Evolutionary conservation across 1,140 invertebrate genomes (phyloP), one percentile per base, ranked within the genome.

Genomic region (Hestina assimilis): DNA sequence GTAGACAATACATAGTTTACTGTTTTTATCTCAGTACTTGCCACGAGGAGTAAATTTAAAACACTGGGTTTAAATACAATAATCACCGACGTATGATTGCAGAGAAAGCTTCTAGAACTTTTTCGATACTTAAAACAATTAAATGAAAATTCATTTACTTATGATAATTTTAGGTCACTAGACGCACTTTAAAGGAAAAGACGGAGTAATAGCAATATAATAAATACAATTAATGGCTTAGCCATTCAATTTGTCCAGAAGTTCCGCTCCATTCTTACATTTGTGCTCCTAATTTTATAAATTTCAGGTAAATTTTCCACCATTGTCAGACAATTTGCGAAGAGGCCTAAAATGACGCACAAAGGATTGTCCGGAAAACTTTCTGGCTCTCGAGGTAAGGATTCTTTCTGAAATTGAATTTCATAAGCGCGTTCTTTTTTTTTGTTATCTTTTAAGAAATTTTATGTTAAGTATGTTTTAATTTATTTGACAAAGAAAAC

Each of bases 231-330:
- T 23, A 45, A 45, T 26, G 14, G 42, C n/a, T 28, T 28, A 28
- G 28, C 26, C n/a, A 45, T 28, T 26, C 9, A 45, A 28, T 45
- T 29, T 24, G 24, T 29, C 24, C 15, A 14, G 23, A 29, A 28
- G 24, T 28, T 24, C 24, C 15, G 12, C 23, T 5, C 23, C 42
- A 12, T 31, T 46, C 21, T 31, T 46, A 31, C 26, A n/a, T 46
- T 31, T 46, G 29, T 28, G 20, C 20, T 29, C 17, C 26, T 17
- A 46, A 31, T 46, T 46, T 31, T 46, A 46, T 46, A 31, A 24
- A 1, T 15, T 46, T 46, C 17, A 46, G 28, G 43, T 46, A 46
- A 46, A 46, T 46, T 46, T 31, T 14, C 26, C 12, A 46, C 43
- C 43, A 46, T 46, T 46, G 43, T 45, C 24, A 45, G 42, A 14